Evolutionary conservation across 1,140 invertebrate genomes (phyloP), one percentile per base, ranked within the genome.

Genomic region (Drosophila biarmipes): DNA sequence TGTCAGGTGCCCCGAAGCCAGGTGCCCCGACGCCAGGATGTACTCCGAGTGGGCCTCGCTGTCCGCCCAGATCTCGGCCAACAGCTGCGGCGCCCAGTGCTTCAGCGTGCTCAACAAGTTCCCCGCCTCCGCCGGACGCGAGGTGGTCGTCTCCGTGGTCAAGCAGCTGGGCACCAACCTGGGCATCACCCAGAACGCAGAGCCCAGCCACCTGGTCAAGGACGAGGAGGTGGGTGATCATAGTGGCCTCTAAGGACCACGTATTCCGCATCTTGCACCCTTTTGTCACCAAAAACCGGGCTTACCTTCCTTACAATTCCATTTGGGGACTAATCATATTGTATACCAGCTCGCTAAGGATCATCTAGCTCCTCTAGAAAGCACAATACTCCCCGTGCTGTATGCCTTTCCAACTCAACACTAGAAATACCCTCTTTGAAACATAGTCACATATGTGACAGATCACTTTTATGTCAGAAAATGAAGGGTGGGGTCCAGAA

Each of bases 51-150:
- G 96, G 96, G 96, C 95, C 67, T 97, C 96, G 27, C 92, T 97
- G 76, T 96, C 94, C 67, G 92, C 94, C 73, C 92, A 95, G 54
- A 95, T 96, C 38, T 94, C 94, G 76, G 93, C 94, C 78, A 94
- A 94, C 78, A 94, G 95, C 86, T 91, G 95, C 91, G 94, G 95
- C 74, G 94, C 94, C 77, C 94, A 95, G 46, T 94, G 93, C 62
- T 92, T 93, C 48, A 98, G 97, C 90, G 97, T 98, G 2, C 93
- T 99, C n/a, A 95, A 96, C 58, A 97, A 97, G 74, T 97, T 98
- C 78, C 95, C 96, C 1, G 94, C 95, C 43, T 92, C 93, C 31
- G 95, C 95, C 48, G 96, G 96, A 10, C 94, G 95, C 74, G 97
- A 98, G 91, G 96, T 98, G 2, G 96, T 97, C 6, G 92, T 96